phyloP scores from a whole-genome alignment of 2,113 vertebrate genomes.

The Struthio camelus region DNA sequence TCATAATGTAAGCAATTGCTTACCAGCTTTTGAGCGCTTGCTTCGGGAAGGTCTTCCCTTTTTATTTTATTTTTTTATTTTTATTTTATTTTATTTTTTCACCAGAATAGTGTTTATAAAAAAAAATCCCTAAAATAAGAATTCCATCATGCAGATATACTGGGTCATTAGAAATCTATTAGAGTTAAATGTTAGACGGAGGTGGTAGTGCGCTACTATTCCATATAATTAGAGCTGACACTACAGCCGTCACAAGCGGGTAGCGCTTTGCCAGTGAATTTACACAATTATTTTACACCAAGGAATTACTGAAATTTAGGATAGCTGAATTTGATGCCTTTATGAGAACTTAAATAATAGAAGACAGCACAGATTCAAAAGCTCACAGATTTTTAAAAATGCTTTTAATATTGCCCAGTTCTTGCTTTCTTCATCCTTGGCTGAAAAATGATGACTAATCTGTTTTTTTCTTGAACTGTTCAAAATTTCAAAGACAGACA shows the following conservation, averaged over 20 bases:
- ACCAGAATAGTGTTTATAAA: neutral
- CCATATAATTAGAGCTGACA: neutral
- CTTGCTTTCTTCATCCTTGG: too few species aligned
- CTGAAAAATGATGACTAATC: neutral
- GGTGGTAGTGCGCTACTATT: neutral
- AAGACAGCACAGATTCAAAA: neutral
- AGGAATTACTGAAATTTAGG: too few species aligned
- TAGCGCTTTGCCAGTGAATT: neutral
- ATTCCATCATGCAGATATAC: neutral
- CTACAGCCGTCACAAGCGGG: neutral
- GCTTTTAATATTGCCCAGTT: neutral
- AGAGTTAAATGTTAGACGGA: neutral
- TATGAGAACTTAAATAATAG: neutral
- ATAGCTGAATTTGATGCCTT: too few species aligned
- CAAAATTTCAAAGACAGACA: neutral
- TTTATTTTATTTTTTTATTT: neutral
- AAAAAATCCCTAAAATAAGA: neutral
- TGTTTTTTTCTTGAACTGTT: neutral
- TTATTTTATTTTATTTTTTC: neutral
- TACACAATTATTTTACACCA: neutral
- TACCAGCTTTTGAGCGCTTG: neutral
- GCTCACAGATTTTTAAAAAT: too few species aligned
- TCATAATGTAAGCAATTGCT: neutral
- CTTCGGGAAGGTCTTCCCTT: neutral
- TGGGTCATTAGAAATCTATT: neutral